phyloP scores from a whole-genome alignment of 2,113 vertebrate genomes.

The Leptosomus discolor region DNA sequence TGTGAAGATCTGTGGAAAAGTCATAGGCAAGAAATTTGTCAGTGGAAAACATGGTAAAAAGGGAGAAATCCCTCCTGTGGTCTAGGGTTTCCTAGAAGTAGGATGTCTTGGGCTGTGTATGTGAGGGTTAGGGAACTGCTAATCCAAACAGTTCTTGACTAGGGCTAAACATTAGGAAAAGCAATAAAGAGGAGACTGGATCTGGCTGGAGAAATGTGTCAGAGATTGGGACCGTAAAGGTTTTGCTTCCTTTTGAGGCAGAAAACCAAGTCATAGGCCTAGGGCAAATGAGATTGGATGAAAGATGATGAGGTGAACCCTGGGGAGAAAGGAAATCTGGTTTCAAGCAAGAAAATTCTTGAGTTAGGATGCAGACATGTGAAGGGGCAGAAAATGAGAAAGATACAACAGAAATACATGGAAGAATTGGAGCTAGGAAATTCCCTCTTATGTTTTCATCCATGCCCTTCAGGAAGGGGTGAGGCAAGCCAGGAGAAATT shows the following conservation, averaged over 20 bases:
- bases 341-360: background rate
- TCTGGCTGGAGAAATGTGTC: background rate
- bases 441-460: background rate
- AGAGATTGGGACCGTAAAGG: background rate
- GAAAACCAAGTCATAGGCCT: background rate
- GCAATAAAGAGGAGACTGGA: background rate
- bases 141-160: background rate
- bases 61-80: background rate
- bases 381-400: background rate
- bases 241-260: background rate
- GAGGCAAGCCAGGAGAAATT: background rate
- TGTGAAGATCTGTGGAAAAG: background rate
- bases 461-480: background rate
- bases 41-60: background rate
- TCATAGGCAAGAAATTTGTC: background rate
- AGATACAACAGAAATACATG: background rate
- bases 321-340: background rate
- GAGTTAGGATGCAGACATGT: background rate
- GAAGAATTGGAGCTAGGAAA: background rate
- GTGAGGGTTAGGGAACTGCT: background rate
- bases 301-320: background rate
- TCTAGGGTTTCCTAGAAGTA: background rate
- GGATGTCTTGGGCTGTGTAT: accelerated
- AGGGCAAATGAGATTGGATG: background rate
- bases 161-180: background rate